Conservation (phyloP, 1,140 invertebrate genomes). For the Cydia amplana region DNA sequence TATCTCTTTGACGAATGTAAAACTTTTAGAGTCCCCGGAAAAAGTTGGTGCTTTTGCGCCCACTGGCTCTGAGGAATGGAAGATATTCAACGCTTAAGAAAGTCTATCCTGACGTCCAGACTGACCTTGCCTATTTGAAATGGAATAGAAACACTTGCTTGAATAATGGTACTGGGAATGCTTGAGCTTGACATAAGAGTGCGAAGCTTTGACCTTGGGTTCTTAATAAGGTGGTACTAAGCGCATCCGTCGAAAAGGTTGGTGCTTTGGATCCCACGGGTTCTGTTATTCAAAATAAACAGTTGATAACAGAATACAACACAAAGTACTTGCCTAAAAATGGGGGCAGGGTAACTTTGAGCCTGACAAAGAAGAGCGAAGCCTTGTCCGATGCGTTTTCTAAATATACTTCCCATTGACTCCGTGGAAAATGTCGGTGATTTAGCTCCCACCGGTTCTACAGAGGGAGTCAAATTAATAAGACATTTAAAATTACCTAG, state of each 20-base stretch:
- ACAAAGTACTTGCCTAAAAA: constrained; percentile 82
- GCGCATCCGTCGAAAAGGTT: constrained; percentile 84
- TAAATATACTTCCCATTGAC: constrained; percentile 79
- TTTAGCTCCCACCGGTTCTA: constrained; percentile 85
- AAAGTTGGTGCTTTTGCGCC: constrained; percentile 81
- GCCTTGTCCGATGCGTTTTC: constrained; percentile 74
- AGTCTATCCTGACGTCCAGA: constrained; percentile 67
- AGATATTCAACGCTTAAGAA: constrained; percentile 3
- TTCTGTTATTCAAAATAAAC: constrained; percentile 80
- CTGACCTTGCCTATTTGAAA: constrained; percentile 73
- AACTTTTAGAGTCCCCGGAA: constrained; percentile 81
- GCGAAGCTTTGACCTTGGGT: constrained; percentile 68
- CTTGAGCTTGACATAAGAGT: constrained; percentile 88
- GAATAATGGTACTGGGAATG: constrained; percentile 85
- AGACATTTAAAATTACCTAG: background rate
- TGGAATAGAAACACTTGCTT: constrained; percentile 80
- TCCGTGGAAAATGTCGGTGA: constrained; percentile 83
- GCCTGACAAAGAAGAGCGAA: constrained; percentile 84
- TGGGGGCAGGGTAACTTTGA: constrained; percentile 85
- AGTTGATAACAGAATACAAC: constrained; percentile 37
- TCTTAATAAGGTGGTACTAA: constrained; percentile 81
- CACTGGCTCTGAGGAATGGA: constrained; percentile 80
- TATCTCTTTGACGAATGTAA: constrained; percentile 79
- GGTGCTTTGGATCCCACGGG: constrained; percentile 85
- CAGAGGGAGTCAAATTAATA: constrained; percentile 35